These are phyloP conservation scores for Pogonocherus hispidulus DNA, from an alignment of 2,888 invertebrate genomes.

Conservation along the genomic window DNA sequence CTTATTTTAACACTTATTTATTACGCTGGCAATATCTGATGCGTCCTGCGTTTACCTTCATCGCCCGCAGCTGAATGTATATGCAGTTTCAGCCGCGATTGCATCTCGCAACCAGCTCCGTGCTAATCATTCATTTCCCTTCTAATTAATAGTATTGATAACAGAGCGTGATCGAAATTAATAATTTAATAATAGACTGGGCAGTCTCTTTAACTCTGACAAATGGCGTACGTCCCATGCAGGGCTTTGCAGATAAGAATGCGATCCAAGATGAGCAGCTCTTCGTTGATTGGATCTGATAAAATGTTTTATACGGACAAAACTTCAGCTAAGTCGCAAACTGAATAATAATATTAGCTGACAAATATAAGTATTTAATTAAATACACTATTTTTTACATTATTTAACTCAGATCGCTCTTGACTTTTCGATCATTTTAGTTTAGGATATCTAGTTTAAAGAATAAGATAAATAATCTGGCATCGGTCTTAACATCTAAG, in stretches of 20 bases:
- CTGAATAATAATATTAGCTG: too few species aligned
- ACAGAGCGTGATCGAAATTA: conserved; percentile 52
- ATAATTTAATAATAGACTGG: conserved; percentile 57
- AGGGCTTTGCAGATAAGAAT: not conserved
- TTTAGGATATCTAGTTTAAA: too few species aligned
- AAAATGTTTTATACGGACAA: too few species aligned
- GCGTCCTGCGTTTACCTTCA: conserved; percentile 41
- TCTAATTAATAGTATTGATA: conserved; percentile 54
- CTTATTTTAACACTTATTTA: conserved; percentile 46
- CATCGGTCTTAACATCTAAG: too few species aligned
- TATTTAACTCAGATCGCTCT: too few species aligned
- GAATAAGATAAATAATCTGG: too few species aligned
- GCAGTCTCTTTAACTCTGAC: conserved; percentile 40
- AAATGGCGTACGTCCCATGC: conserved; percentile 35
- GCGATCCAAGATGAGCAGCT: not conserved
- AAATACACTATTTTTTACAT: too few species aligned
- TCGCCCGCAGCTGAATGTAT: conserved; percentile 39
- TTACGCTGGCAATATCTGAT: conserved; percentile 46
- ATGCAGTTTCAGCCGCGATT: conserved; percentile 34
- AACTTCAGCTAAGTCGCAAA: too few species aligned
- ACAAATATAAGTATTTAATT: too few species aligned
- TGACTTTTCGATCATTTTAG: too few species aligned
- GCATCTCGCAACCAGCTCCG: conserved; percentile 35
- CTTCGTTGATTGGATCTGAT: not conserved
- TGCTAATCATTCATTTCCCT: conserved; percentile 49